Base-by-base conservation (phyloP, 2,797 vertebrate genomes). In the Borostomias antarcticus region DNA sequence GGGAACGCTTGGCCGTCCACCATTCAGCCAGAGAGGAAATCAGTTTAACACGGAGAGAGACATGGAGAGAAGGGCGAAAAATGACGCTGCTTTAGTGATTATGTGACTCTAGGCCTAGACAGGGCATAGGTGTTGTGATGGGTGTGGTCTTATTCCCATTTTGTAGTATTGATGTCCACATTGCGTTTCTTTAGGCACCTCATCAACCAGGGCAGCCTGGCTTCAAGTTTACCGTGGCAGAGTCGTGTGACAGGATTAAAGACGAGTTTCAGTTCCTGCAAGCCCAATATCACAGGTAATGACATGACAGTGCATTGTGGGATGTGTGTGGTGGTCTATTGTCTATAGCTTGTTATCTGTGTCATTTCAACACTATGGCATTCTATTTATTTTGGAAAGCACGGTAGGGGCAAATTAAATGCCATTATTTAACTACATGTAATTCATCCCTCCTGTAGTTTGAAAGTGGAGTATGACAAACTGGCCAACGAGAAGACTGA, bases 211-310 rank as follows among this genome's bases (percentile, higher is more conserved):
- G 95, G 40, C 96, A 98, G 86, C 95, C 95, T 57, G 95, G 95
- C 63, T 97, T 98, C 89, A 98, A 98, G 91, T 98, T 98, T 91
- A 98, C 96, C 0, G 96, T 97, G 71, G 95, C 96, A 1, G 96
- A 98, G 77, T 98, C 96, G 50, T 98, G 96, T 47, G 96, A 97
- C 82, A 79, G 96, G 87, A 97, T 98, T 90, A 98, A 98, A 93
- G 96, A 98, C 75, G 96, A 98, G 82, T 97, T 98, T 91, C 96
- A 98, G 94, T 97, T 98, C 77, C 89, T 98, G 78, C 95, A 98
- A 88, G 96, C 96, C 68, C 96, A 96, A 73, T 98, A 97, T 88
- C 96, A 97, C 94, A 96, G 96, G 96, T 98, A 92, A 93, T 79
- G 52, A 68, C 69, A 37, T 58, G 35, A 2, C 7, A 45, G 40